phyloP scores from a whole-genome alignment of 1,140 invertebrate species.

The Holcopasites calliopsidis region DNA sequence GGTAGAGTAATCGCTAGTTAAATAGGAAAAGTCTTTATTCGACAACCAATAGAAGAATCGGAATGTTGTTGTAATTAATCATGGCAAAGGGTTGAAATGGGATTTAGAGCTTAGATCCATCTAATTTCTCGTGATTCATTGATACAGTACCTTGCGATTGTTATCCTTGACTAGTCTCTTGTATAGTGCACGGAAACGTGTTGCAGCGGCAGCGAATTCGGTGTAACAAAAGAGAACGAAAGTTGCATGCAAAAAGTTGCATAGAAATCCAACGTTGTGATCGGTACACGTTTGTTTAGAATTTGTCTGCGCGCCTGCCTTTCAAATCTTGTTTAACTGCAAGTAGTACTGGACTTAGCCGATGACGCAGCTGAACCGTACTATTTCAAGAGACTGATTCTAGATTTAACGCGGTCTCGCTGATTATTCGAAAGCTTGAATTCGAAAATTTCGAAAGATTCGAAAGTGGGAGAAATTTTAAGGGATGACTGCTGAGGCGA shows the following conservation, averaged over 20 bases:
- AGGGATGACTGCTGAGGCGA: too few relatives aligned
- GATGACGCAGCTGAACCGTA: constrained; percentile 25
- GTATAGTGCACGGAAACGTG: constrained; percentile 32
- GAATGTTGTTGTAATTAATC: too few relatives aligned
- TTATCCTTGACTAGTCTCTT: constrained; percentile 42
- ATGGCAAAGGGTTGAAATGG: too few relatives aligned
- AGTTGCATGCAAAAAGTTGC: constrained; percentile 8
- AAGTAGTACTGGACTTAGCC: neutral
- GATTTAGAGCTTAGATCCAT: too few relatives aligned
- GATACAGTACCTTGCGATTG: constrained; percentile 7
- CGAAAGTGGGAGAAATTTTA: too few relatives aligned
- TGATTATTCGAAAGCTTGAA: neutral
- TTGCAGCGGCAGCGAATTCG: neutral
- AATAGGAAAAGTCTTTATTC: too few relatives aligned
- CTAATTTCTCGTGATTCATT: neutral
- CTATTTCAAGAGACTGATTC: constrained; percentile 10
- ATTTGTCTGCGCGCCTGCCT: constrained; percentile 21
- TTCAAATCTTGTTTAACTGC: constrained; percentile 12
- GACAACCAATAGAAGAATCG: too few relatives aligned
- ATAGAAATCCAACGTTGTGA: constrained; percentile 22
- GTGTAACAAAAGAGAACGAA: constrained; percentile 21
- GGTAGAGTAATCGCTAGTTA: too few relatives aligned
- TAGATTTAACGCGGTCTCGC: neutral
- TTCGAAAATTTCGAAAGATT: neutral
- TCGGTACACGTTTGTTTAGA: constrained; percentile 36